Percentiles rank a stretch among this genome's conserved stretches.
phyloP scores from a whole-genome alignment of 2,797 vertebrate genomes.

The Dicrostonyx torquatus region DNA sequence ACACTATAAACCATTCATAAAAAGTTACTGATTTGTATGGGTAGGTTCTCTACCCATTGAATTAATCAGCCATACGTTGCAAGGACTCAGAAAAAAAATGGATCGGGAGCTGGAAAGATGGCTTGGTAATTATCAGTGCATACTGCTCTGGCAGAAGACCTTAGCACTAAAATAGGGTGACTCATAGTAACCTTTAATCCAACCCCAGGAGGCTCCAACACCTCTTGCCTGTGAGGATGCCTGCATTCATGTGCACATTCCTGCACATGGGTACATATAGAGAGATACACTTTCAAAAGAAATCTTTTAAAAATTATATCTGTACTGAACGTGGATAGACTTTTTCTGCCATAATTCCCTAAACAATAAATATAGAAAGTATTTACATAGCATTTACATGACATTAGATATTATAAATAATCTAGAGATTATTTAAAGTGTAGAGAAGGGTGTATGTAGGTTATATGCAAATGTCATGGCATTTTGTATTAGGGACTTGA shows the following conservation, averaged over 20 bases:
- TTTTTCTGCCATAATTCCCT: background rate
- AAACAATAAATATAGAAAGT: background rate
- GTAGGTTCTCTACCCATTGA: background rate
- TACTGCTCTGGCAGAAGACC: background rate
- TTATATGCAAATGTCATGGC: background rate
- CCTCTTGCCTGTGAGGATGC: background rate
- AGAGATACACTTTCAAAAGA: background rate
- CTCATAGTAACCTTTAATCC: background rate
- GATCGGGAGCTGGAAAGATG: background rate
- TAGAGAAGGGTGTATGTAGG: background rate
- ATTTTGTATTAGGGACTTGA: background rate
- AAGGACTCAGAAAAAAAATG: background rate
- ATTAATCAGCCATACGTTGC: background rate
- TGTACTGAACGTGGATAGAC: background rate
- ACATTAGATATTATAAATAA: background rate
- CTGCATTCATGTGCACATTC: background rate
- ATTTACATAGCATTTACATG: slow-evolving; percentile 9
- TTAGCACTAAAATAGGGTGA: background rate
- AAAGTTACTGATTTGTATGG: background rate
- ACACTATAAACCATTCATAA: background rate
- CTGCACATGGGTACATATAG: background rate
- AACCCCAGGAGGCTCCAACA: background rate
- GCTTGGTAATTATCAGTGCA: background rate
- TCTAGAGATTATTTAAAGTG: background rate
- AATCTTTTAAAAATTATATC: background rate